A percentile compares a stretch with the other conserved stretches of the same genome.
These are phyloP conservation scores for Chalcis sispes DNA, from an alignment of 2,888 invertebrate species.

Conservation along the genomic window DNA sequence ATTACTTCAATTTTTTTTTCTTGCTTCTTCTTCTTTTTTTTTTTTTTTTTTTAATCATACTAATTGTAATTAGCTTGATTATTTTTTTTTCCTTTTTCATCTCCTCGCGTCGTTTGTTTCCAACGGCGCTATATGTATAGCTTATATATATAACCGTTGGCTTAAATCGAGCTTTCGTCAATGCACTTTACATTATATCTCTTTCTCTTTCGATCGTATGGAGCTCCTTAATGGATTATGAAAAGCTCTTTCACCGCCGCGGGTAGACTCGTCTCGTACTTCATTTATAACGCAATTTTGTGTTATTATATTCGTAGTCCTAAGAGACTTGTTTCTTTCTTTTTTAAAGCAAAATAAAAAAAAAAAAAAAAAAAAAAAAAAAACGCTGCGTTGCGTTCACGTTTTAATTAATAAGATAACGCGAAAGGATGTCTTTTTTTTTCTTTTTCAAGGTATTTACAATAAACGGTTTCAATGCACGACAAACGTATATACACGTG, in stretches of 20 bases:
- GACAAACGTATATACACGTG: no score
- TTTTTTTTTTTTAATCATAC: slow-evolving; percentile 48
- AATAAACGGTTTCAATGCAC: no score
- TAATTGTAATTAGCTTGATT: slow-evolving; percentile 59
- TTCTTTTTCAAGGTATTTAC: no score
- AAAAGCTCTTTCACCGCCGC: slow-evolving; percentile 37
- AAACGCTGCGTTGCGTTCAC: no score
- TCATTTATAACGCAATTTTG: slow-evolving; percentile 8
- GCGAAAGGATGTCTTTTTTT: no score
- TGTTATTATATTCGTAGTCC: no score
- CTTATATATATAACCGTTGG: not conserved
- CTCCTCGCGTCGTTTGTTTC: slow-evolving; percentile 1
- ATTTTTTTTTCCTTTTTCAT: slow-evolving; percentile 42
- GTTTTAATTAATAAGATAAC: no score
- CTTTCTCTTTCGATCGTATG: not conserved
- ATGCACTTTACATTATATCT: no score
- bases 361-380: no score
- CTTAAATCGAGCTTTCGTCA: not conserved
- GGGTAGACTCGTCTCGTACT: slow-evolving; percentile 12
- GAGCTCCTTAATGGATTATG: slow-evolving; percentile 47
- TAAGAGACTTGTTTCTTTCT: not conserved
- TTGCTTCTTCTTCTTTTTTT: not conserved
- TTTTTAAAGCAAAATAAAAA: no score
- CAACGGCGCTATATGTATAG: not conserved
- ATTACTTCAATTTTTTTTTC: slow-evolving; percentile 34